Evolutionary conservation across 2,888 invertebrate species (phyloP), one percentile per base, ranked within the genome.

Genomic region (Tetragonula carbonaria): DNA sequence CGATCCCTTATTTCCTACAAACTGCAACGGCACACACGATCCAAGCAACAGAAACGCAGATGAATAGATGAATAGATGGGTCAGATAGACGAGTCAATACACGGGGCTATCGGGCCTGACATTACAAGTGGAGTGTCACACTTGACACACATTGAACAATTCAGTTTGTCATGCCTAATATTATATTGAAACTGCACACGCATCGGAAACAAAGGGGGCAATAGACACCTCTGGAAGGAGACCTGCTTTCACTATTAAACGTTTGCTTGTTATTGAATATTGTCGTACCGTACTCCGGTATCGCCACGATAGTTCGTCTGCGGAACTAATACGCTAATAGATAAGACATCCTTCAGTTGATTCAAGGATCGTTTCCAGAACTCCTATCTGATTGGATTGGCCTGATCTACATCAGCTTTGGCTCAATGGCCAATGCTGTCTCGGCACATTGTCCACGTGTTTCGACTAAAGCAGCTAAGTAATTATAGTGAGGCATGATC

Each of bases 291-390:
- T 28, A 8, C 38, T 38, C 38, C 8, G 38, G 38, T 38, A 38
- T 38, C 38, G 33, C 3, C 33, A 33, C 33, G 33, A 33, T 33
- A 38, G 38, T 38, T 38, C 38, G 8, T 38, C 51, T 33, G n/a
- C 51, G 57, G 76, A 66, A 74, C 67, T 79, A 78, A 79, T 78
- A 67, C 53, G 71, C 67, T 71, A 82, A 84, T 86, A 82, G 82
- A 84, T 86, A 86, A 86, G 87, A 86, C 74, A 79, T 73, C 68
- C 84, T 76, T 68, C 63, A 55, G 65, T 23, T 28, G 53, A 45
- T 65, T 68, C 80, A 59, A 78, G 66, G 75, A 66, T 62, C 73
- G 50, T 74, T 78, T 50, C 63, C 62, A 65, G 74, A 74, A 78
- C 73, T 76, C 63, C 80, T 76, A 78, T 70, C 74, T 51, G 77